Evolutionary conservation across 35 echinoderm and acorn worm species (phyloP), one percentile per base, ranked within the genome.

Genomic region (Acanthaster planci): DNA sequence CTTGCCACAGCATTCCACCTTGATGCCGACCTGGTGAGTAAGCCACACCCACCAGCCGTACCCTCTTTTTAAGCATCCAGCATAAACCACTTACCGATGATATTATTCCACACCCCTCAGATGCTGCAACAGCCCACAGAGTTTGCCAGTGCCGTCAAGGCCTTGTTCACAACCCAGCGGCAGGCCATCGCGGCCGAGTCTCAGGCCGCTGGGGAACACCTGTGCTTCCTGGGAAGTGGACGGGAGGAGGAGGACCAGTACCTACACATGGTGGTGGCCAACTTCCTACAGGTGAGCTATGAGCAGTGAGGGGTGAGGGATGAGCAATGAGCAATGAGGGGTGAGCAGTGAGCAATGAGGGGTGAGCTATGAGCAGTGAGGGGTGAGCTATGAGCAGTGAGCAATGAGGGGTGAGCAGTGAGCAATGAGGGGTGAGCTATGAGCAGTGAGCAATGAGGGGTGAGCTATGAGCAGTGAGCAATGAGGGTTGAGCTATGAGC

Each of bases 211-310:
- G 96, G 96, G 22, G 96, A 99, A 67, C 96, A 99, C 52, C 89
- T 99, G 1, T 99, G 96, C 72, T 99, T 99, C 75, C 84, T 99
- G 77, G 92, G 96, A 4, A 99, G 88, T 51, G 96, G 96, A 1
- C 64, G 92, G 19, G 96, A 99, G 38, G 96, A 99, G 57, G 96
- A 99, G 78, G 96, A 99, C 60, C 96, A 94, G 53, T 99, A 99
- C 59, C 85, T 99, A 31, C 96, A 99, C 78, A 99, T 99, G 96
- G 89, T 99, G 23, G 89, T 99, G 0, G 92, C 96, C 6, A 93
- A 99, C 77, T 99, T 99, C 79, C 68, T 99, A 36, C 95, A 97
- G 87, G 95, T 97, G 54, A 77, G 80, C 26, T 47, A n/a, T 32
- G 64, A 9, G 52, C 23, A 67, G 57, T 31, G n/a, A 2, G 1